Base-by-base conservation (phyloP, 1,140 invertebrate genomes). In the Orussus abietinus region DNA sequence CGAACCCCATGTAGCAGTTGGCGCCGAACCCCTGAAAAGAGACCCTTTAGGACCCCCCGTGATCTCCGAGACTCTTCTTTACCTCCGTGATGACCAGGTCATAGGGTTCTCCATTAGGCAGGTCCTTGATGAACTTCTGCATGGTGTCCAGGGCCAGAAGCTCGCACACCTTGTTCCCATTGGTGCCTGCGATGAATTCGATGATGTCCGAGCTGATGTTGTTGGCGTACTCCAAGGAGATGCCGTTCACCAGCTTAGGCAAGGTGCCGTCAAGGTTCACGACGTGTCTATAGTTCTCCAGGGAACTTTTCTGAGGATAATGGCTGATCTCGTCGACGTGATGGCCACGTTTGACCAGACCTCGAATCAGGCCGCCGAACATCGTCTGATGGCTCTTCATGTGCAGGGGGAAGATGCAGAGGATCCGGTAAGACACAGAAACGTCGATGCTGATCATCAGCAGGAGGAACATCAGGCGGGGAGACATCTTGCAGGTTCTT, bases 321-420 rank as follows among this genome's bases (percentile, higher is more conserved):
- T 61, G 53, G 0, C 57, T 64, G 21, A 63, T 47, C 0, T 62
- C 58, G 1, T 67, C 63, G 0, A 79, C 54, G 42, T 75, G 59
- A 51, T 80, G 77, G 7, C 76, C 77, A 31, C 64, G 53, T 20
- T 59, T 67, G 0, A 58, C 62, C 17, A 80, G 51, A 32, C 67
- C 71, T 41, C 61, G 55, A 9, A 64, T 65, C 3, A 78, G 14
- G 10, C 71, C 59, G 38, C 66, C 51, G 42, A 74, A 72, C 15
- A 75, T 62, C 19, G 70, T 55, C 44, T 73, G 68, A 54, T 78
- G 74, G 51, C 74, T 76, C 4, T 45, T 47, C 0, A 60, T 66
- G 20, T 72, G 68, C 9, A 66, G 60, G 15, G 75, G 72, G 42
- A 72, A 69, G 13, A 77, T 51, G n/a, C 53, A 65, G 19, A 78